Conservation (phyloP, 2,113 vertebrate species). For the Ptilonorhynchus violaceus region DNA sequence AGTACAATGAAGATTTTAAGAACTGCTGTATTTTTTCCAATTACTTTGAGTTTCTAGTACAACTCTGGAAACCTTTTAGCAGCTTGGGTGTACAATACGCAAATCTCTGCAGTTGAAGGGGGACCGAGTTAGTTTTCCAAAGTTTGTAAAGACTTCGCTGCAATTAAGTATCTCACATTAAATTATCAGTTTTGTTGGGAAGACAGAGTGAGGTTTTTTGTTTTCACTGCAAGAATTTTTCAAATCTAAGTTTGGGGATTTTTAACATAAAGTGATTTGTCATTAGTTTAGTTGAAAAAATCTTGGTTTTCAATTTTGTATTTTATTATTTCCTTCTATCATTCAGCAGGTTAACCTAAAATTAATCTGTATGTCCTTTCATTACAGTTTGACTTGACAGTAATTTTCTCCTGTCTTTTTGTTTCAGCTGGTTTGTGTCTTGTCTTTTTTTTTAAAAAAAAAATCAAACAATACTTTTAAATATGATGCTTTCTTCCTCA, state of each 20-base stretch:
- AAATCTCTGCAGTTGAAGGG: not conserved
- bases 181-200: not conserved
- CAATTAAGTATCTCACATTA: not conserved
- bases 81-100: not conserved
- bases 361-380: not conserved
- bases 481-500: constrained; percentile 31
- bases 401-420: not conserved
- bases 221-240: not conserved
- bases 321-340: not conserved
- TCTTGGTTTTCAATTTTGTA: not conserved
- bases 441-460: too few relatives aligned
- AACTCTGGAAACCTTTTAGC: not conserved
- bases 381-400: not conserved
- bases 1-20: not conserved
- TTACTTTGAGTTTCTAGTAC: not conserved
- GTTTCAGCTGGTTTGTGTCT: not conserved
- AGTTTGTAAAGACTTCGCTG: not conserved
- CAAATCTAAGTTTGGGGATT: not conserved
- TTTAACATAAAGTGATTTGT: not conserved
- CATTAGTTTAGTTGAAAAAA: not conserved
- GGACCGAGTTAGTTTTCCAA: not conserved
- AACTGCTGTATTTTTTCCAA: not conserved
- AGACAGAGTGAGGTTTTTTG: not conserved
- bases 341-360: not conserved
- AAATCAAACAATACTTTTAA: not conserved